Evolutionary conservation across 2,797 vertebrate species (phyloP).

Genomic region (Sebastes trivittatus): DNA sequence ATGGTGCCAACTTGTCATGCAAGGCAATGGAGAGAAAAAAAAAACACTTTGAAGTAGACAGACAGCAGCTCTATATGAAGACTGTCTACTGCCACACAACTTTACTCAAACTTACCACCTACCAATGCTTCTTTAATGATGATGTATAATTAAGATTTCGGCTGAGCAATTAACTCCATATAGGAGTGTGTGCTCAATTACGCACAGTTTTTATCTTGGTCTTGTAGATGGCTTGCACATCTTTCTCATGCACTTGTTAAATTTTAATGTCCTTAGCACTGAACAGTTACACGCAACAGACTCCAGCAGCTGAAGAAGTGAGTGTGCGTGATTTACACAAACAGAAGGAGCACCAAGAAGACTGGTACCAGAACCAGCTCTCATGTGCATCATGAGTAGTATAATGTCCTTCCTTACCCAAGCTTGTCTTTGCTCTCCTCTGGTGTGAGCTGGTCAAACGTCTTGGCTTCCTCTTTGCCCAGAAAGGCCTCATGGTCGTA

Average conservation of each 20-base stretch:
- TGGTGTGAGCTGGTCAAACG: constrained; percentile 94
- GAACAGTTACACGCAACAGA: constrained; percentile 39
- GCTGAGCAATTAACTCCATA: constrained; percentile 28
- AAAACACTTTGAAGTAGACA: background rate
- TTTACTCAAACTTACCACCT: constrained; percentile 18
- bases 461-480: constrained; percentile 93
- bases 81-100: background rate
- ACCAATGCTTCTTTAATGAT: constrained; percentile 35
- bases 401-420: constrained; percentile 81
- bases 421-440: constrained; percentile 93
- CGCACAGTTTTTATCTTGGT: background rate
- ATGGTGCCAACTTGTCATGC: constrained; percentile 57
- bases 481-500: constrained; percentile 97
- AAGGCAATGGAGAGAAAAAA: background rate
- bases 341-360: background rate
- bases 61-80: background rate
- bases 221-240: constrained; percentile 41
- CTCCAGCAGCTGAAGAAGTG: background rate
- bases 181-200: constrained; percentile 38
- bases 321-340: constrained; percentile 27
- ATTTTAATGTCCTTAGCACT: constrained; percentile 33
- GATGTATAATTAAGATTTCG: constrained; percentile 58
- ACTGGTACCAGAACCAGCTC: background rate
- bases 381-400: background rate
- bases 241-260: constrained; percentile 50